Evolutionary conservation across 2,797 vertebrate genomes (phyloP).

Genomic region (Cercopithecus petaurista): DNA sequence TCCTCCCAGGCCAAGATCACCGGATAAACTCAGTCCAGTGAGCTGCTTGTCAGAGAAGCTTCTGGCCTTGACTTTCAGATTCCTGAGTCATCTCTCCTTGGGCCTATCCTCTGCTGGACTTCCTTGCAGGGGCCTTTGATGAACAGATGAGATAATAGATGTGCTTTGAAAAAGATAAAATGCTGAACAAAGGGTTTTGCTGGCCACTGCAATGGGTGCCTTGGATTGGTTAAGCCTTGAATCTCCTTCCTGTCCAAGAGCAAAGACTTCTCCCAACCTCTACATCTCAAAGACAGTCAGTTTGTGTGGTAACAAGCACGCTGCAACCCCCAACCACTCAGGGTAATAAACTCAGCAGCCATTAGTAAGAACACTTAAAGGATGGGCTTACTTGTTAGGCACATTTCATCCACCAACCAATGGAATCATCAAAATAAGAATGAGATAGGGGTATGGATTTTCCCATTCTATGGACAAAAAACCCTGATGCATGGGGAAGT

Average conservation of each 20-base stretch:
- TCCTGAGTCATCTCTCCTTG: constrained; percentile 68
- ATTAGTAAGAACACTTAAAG: background rate
- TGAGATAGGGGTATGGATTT: background rate
- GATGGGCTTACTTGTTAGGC: too few relatives aligned
- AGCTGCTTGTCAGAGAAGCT: background rate
- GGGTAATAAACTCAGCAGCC: background rate
- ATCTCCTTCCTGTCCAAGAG: constrained; percentile 11
- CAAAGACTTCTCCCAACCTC: background rate
- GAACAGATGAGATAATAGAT: constrained; percentile 40
- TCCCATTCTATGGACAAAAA: background rate
- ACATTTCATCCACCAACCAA: accelerated
- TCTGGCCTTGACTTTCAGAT: constrained; percentile 57
- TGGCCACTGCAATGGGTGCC: background rate
- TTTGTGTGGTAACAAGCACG: background rate
- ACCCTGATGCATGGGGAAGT: background rate
- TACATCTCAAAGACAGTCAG: background rate
- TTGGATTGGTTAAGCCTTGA: background rate
- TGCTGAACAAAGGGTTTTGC: background rate
- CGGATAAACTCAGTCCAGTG: background rate
- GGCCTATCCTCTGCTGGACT: background rate
- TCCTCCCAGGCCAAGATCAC: background rate
- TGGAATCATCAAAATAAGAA: background rate
- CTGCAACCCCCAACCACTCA: accelerated
- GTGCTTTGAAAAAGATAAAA: constrained; percentile 69
- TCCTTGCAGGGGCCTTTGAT: constrained; percentile 46